Percentiles rank a stretch among this genome's conserved stretches.
Conservation (phyloP, 2,888 invertebrate species). For the Autographa pulchrina region DNA sequence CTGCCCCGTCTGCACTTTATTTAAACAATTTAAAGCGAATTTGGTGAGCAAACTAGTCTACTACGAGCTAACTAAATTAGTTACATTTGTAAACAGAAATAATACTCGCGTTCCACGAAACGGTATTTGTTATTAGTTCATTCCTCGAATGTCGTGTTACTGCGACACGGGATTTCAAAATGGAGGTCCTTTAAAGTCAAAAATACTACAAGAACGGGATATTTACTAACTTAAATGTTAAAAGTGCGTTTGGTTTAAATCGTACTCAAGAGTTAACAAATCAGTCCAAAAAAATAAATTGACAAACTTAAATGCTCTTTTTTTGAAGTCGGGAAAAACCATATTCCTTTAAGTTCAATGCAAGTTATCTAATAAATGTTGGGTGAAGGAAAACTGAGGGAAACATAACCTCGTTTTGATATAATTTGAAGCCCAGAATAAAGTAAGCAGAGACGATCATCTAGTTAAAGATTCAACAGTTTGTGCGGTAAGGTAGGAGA, state of each 20-base stretch:
- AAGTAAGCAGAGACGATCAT: constrained; percentile 39
- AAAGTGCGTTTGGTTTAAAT: too few species aligned
- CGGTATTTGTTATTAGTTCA: constrained; percentile 35
- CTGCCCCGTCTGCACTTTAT: too few species aligned
- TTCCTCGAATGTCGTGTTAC: constrained; percentile 44
- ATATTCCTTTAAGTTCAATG: background rate
- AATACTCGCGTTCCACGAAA: constrained; percentile 15
- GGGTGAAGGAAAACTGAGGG: constrained; percentile 34
- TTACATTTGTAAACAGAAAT: constrained; percentile 12
- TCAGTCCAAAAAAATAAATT: too few species aligned
- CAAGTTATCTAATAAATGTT: constrained; percentile 37
- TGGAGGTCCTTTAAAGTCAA: constrained; percentile 34
- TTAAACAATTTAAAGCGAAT: background rate
- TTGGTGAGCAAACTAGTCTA: background rate
- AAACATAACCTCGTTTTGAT: constrained; percentile 42
- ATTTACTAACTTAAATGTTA: too few species aligned
- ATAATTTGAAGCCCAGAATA: constrained; percentile 44
- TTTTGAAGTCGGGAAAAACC: too few species aligned
- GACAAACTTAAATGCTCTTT: too few species aligned
- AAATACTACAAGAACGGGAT: background rate
- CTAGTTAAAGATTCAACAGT: constrained; percentile 47
- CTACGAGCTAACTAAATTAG: background rate
- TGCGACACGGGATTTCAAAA: constrained; percentile 40
- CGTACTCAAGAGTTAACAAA: too few species aligned
- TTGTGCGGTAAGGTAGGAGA: constrained; percentile 12